Percentiles rank a stretch among this genome's conserved stretches.
Evolutionary conservation across 2,888 invertebrate species (phyloP).

Genomic region (Andrena flavipes): DNA sequence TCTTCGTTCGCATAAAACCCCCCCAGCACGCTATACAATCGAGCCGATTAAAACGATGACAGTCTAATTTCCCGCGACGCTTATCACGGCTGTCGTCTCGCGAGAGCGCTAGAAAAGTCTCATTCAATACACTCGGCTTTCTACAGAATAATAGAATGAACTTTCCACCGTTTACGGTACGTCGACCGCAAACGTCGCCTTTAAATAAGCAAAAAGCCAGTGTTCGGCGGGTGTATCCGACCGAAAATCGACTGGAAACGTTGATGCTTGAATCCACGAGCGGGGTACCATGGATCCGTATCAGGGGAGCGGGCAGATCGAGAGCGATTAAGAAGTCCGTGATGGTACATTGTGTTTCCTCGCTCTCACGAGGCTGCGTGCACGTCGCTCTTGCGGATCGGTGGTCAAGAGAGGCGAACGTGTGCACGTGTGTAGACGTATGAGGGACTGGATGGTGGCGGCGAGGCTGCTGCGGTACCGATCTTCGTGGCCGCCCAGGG

Average conservation of each 20-base stretch:
- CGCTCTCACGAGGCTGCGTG: slow-evolving; percentile 55
- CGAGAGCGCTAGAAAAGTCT: neutral
- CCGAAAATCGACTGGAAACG: neutral
- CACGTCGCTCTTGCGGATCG: slow-evolving; percentile 53
- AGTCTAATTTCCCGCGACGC: slow-evolving; percentile 3
- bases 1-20: too few relatives aligned
- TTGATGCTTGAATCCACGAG: slow-evolving; percentile 1
- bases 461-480: slow-evolving; percentile 70
- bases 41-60: slow-evolving; percentile 1
- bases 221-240: neutral
- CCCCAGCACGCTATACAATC: neutral
- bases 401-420: slow-evolving; percentile 45
- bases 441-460: slow-evolving; percentile 56
- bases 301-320: slow-evolving; percentile 74
- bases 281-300: neutral
- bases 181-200: neutral
- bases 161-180: slow-evolving; percentile 21
- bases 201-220: neutral
- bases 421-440: slow-evolving; percentile 60
- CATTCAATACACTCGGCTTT: slow-evolving; percentile 14
- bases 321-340: slow-evolving; percentile 82
- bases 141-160: slow-evolving; percentile 17
- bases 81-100: neutral
- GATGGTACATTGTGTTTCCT: slow-evolving; percentile 79
- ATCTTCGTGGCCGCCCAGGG: slow-evolving; percentile 82